phyloP scores from a whole-genome alignment of 2,113 vertebrate species.

The Trematocara stigmaticum region DNA sequence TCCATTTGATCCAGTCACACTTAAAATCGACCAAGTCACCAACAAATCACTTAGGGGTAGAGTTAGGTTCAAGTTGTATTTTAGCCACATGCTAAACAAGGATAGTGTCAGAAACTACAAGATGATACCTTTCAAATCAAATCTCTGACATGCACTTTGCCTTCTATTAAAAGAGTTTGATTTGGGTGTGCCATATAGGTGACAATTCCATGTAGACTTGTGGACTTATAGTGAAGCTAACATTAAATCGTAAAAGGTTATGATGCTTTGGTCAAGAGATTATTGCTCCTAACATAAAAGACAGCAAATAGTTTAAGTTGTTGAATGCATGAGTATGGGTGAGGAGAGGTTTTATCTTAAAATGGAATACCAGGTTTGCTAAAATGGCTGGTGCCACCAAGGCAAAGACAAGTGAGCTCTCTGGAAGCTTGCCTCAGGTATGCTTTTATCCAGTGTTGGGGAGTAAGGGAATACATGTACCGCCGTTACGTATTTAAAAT shows the following conservation, averaged over 20 bases:
- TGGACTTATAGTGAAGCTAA: accelerated
- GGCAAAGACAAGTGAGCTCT: too few species aligned
- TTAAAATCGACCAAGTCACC: not conserved
- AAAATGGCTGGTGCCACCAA: too few species aligned
- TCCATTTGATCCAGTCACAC: not conserved
- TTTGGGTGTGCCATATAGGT: not conserved
- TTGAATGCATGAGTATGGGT: too few species aligned
- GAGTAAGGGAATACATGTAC: too few species aligned
- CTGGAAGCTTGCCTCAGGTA: too few species aligned
- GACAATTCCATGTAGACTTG: not conserved
- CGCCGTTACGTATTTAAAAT: too few species aligned
- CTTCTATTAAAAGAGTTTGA: not conserved
- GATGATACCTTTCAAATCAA: not conserved
- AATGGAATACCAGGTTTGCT: too few species aligned
- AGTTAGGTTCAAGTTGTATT: not conserved
- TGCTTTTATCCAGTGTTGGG: too few species aligned
- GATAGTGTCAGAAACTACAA: not conserved
- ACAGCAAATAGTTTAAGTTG: not conserved
- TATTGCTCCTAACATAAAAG: not conserved
- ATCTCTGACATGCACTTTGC: not conserved
- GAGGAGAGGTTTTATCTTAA: too few species aligned
- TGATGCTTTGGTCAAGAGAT: not conserved
- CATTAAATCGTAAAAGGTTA: accelerated
- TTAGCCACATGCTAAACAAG: not conserved
- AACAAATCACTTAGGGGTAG: not conserved